phyloP scores from a whole-genome alignment of 2,888 invertebrate species.

The Argynnis bischoffii region DNA sequence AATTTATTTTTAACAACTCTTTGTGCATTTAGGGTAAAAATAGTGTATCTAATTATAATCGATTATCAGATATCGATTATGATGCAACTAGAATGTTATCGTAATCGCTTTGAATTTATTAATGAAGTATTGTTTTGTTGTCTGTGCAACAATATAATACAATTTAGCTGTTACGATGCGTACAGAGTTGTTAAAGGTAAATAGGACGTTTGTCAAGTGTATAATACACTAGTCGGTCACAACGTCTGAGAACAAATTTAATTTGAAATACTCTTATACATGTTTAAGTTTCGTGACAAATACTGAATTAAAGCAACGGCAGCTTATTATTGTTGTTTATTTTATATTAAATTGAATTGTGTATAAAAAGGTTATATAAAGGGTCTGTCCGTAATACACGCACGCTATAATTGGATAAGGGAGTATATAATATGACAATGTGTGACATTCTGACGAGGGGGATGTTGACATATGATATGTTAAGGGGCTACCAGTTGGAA shows the following conservation, averaged over 20 bases:
- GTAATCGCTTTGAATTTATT: not conserved
- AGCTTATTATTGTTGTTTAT: slow-evolving; percentile 16
- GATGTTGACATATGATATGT: slow-evolving; percentile 14
- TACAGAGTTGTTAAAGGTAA: slow-evolving; percentile 20
- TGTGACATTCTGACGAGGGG: slow-evolving; percentile 26
- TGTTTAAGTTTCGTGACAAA: not conserved
- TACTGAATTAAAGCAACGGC: slow-evolving; percentile 14
- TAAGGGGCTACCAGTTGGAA: slow-evolving; percentile 6
- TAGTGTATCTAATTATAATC: not conserved
- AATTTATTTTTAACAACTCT: slow-evolving; percentile 9
- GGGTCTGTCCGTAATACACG: slow-evolving; percentile 26
- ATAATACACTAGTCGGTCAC: slow-evolving; percentile 23
- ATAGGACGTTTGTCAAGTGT: slow-evolving; percentile 17
- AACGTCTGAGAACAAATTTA: slow-evolving; percentile 8
- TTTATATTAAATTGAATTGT: slow-evolving; percentile 22
- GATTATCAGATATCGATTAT: not conserved
- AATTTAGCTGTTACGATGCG: slow-evolving; percentile 15
- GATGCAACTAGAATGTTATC: not conserved
- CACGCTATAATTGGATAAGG: slow-evolving; percentile 27
- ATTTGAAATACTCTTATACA: slow-evolving; percentile 3
- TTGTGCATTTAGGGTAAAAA: not conserved
- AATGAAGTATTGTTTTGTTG: not conserved
- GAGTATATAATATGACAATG: slow-evolving; percentile 21
- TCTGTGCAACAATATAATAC: not conserved
- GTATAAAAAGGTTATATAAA: slow-evolving; percentile 6